A percentile compares a stretch with the other conserved stretches of the same genome.
phyloP scores from a whole-genome alignment of 2,113 vertebrate species.

The Athene cunicularia region DNA sequence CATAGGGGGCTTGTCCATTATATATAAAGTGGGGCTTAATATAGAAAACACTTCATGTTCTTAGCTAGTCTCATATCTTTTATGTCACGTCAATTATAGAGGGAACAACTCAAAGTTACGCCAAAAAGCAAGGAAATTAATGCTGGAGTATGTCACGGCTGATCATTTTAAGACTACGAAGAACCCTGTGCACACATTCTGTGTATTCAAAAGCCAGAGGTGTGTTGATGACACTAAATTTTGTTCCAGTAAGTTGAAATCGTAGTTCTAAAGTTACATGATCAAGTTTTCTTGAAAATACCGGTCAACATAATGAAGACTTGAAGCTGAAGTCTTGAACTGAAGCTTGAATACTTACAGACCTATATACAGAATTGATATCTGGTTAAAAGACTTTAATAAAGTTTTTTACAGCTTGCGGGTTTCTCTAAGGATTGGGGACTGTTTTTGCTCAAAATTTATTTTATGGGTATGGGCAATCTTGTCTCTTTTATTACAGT shows the following conservation, averaged over 20 bases:
- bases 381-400: background rate
- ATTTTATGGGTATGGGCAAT: background rate
- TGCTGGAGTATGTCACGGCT: no score
- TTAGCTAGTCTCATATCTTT: background rate
- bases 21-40: background rate
- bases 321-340: no score
- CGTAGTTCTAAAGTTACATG: no score
- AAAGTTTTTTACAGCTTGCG: background rate
- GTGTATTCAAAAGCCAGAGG: background rate
- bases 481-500: background rate
- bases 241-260: background rate
- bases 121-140: background rate
- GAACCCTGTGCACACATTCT: no score
- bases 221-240: background rate
- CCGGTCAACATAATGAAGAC: background rate
- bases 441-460: background rate
- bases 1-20: no score
- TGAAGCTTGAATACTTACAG: no score
- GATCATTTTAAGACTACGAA: background rate
- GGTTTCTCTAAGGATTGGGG: background rate
- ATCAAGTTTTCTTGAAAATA: background rate
- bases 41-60: background rate
- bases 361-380: background rate
- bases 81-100: background rate
- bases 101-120: background rate